Percentiles rank a stretch among this genome's conserved stretches.
phyloP scores from a whole-genome alignment of 2,113 vertebrate genomes.

The Varanus salvator region DNA sequence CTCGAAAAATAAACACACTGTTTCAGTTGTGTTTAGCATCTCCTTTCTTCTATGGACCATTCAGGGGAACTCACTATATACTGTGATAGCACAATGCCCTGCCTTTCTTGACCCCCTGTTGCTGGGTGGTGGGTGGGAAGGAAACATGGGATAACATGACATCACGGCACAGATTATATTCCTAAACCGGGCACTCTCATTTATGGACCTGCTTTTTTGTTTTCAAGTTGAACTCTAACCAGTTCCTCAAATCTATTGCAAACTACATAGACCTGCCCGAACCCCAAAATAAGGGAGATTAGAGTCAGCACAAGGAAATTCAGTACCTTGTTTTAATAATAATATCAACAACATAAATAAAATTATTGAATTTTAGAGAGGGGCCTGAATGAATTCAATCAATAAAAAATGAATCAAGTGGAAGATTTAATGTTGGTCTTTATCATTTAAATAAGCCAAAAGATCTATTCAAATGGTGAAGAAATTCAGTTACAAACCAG shows the following conservation, averaged over 20 bases:
- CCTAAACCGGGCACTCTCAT: constrained; percentile 66
- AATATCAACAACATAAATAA: constrained; percentile 54
- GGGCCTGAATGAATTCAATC: constrained; percentile 76
- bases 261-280: constrained; percentile 41
- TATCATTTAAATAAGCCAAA: constrained; percentile 72
- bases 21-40: background rate
- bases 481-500: constrained; percentile 51
- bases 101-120: background rate
- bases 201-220: constrained; percentile 76
- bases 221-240: constrained; percentile 80
- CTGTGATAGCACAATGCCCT: background rate
- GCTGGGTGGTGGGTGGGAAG: background rate
- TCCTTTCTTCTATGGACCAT: background rate
- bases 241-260: constrained; percentile 78
- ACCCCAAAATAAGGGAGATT: constrained; percentile 61
- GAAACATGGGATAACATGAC: background rate
- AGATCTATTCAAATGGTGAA: constrained; percentile 52
- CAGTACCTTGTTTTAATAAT: constrained; percentile 77
- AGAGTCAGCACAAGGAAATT: constrained; percentile 78
- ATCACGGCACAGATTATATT: constrained; percentile 61
- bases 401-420: constrained; percentile 76
- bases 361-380: constrained; percentile 77
- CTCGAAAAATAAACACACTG: background rate
- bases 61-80: background rate
- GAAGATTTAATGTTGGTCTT: constrained; percentile 72